phyloP scores from a whole-genome alignment of 2,888 invertebrate genomes.

The Miltochrista miniata region DNA sequence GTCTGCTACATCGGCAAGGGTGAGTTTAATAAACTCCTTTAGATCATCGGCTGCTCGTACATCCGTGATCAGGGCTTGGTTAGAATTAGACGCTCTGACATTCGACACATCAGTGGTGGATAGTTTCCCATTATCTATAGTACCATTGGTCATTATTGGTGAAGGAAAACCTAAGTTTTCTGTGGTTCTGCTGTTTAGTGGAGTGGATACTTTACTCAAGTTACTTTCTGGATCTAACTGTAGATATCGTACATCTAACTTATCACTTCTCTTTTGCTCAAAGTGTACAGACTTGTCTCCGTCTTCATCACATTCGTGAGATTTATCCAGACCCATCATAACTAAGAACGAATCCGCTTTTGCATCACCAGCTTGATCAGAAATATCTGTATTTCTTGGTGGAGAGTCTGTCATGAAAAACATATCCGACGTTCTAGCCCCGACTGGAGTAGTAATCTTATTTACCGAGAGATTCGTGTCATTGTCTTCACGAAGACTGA shows the following conservation, averaged over 20 bases:
- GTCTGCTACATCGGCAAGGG: constrained; percentile 66
- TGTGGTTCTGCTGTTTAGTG: constrained; percentile 51
- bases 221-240: constrained; percentile 63
- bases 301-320: constrained; percentile 62
- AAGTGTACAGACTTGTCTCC: constrained; percentile 52
- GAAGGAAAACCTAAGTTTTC: constrained; percentile 63
- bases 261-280: constrained; percentile 57
- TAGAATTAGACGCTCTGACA: constrained; percentile 41
- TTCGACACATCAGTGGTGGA: constrained; percentile 47
- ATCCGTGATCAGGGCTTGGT: constrained; percentile 42
- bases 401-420: constrained; percentile 70
- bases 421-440: constrained; percentile 65
- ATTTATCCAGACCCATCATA: constrained; percentile 72
- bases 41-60: constrained; percentile 60
- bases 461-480: constrained; percentile 50
- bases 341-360: constrained; percentile 73
- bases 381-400: constrained; percentile 51
- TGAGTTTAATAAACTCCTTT: constrained; percentile 70
- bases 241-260: constrained; percentile 50
- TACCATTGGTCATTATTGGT: constrained; percentile 57
- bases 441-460: constrained; percentile 53
- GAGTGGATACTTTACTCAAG: constrained; percentile 72
- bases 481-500: constrained; percentile 71
- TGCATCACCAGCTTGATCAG: constrained; percentile 48
- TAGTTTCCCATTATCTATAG: constrained; percentile 49